phyloP scores from a whole-genome alignment of 2,113 vertebrate genomes.

The Elgaria multicarinata region DNA sequence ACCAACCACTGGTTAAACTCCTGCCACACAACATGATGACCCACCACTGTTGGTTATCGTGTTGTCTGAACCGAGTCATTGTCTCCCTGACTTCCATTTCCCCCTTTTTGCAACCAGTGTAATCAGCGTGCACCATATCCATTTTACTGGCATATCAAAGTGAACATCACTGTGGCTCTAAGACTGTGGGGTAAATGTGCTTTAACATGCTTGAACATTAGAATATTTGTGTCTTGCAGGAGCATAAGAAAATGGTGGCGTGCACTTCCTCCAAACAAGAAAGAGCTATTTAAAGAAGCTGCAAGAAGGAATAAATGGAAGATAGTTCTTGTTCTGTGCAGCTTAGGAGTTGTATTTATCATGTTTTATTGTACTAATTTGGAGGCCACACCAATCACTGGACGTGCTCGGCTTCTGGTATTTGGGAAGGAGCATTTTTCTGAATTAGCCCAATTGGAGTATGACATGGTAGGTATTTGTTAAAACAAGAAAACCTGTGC shows the following conservation, averaged over 20 bases:
- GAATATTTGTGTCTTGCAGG: constrained; percentile 75
- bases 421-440: constrained; percentile 88
- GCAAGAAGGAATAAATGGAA: constrained; percentile 85
- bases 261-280: constrained; percentile 87
- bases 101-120: background rate
- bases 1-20: no score
- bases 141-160: background rate
- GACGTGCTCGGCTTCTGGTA: constrained; percentile 87
- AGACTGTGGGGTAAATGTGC: background rate
- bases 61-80: no score
- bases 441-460: constrained; percentile 85
- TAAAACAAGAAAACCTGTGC: background rate
- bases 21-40: no score
- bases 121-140: background rate
- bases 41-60: no score
- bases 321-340: constrained; percentile 74
- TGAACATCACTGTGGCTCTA: no score
- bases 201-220: background rate
- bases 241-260: constrained; percentile 96
- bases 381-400: constrained; percentile 91
- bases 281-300: constrained; percentile 83
- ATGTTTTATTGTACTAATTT: constrained; percentile 90
- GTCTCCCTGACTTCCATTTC: background rate
- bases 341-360: constrained; percentile 78
- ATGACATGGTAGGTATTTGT: constrained; percentile 82